Base-by-base conservation (phyloP, 2,113 vertebrate genomes). In the Micronisus gabar region DNA sequence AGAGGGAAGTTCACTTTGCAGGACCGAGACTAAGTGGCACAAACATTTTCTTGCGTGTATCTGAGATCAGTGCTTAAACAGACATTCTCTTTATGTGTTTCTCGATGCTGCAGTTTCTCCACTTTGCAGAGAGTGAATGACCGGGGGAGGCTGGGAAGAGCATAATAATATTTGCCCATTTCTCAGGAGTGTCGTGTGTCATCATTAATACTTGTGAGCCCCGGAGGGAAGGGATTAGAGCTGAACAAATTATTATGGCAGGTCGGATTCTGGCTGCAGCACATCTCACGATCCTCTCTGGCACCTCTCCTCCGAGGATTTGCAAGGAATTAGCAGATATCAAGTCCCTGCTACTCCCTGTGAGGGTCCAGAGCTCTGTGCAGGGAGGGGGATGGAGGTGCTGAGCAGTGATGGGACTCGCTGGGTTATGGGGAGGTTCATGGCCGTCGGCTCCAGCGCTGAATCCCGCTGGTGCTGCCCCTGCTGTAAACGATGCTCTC, bases 171-270 rank as follows among this genome's bases (percentile, higher is more conserved):
- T 80, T 67, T 91, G 45, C 72, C 81, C 30, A 5, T 71, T 86
- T 81, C 93, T 86, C 83, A 27, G 62, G 81, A 79, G 85, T 40
- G 52, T 56, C n/a, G 13, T 82, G 81, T 95, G 81, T 81, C 84
- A 66, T 73, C 71, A 20, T 89, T 83, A 82, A 86, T 30, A 62
- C 62, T 4, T 2, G 23, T 2, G 40, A 91, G 36, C 62, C 66
- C 88, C 11, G 1, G 36, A 50, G 91, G 93, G 85, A 93, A 89
- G 81, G 93, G 91, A 92, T 83, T 58, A 81, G 72, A 81, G 85
- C 62, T 56, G 91, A 75, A 29, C 76, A 74, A 82, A 93, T 83
- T 25, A 26, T 56, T 18, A n/a, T 26, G 53, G 85, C 65, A 89
- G 78, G 72, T 67, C 1, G 2, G 68, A 58, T 82, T 21, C 76